phyloP scores from a whole-genome alignment of 2,797 vertebrate genomes.

The Fistularia commersonii region DNA sequence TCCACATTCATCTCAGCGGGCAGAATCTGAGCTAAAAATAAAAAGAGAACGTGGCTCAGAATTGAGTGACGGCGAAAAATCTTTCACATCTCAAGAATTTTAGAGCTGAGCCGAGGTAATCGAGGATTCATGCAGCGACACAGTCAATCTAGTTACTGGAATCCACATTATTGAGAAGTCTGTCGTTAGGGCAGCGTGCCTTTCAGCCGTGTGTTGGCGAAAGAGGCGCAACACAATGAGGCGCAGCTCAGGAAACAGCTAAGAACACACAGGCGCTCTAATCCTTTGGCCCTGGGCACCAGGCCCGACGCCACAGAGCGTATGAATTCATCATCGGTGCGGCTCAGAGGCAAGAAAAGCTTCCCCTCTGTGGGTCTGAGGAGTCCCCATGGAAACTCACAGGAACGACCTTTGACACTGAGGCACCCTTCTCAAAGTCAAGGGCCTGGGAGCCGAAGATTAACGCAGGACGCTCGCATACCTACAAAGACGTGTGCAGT shows the following conservation, averaged over 20 bases:
- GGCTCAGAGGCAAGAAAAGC: conserved; percentile 11
- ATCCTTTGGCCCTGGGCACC: conserved; percentile 10
- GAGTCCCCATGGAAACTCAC: conserved; percentile 31
- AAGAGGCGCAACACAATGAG: conserved; percentile 11
- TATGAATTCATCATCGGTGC: conserved; percentile 29
- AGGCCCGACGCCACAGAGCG: conserved; percentile 3
- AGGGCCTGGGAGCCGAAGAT: conserved; percentile 43
- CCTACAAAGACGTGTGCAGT: background rate
- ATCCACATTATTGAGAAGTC: no score
- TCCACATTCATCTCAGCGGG: no score
- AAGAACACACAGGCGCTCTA: conserved; percentile 48
- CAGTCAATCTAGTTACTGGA: no score
- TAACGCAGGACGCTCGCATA: conserved; percentile 15
- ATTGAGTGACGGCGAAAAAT: no score
- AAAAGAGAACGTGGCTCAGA: no score
- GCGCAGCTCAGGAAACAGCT: conserved; percentile 61
- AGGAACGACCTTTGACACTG: conserved; percentile 33
- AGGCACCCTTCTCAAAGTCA: conserved; percentile 16
- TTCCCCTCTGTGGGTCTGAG: conserved; percentile 21
- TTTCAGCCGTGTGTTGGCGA: background rate
- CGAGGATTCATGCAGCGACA: no score
- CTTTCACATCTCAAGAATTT: no score
- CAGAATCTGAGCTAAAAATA: no score
- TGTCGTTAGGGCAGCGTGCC: background rate
- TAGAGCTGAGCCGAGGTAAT: no score